Conservation (phyloP, 2,113 vertebrate species). For the Cyanoderma ruficeps region DNA sequence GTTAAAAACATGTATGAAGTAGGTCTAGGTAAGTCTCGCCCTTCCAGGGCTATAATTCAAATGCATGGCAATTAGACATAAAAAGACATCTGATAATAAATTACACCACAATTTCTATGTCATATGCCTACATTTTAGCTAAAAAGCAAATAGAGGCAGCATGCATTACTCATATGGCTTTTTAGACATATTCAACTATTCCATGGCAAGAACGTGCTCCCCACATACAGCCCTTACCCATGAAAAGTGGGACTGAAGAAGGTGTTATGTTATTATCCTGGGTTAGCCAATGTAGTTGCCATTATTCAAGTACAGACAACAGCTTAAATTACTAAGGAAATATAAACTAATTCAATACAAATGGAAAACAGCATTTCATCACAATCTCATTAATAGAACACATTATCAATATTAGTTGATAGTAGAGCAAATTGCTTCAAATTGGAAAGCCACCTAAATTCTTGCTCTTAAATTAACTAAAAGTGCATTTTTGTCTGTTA, state of each 20-base stretch:
- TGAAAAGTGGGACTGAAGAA: background rate
- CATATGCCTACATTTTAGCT: background rate
- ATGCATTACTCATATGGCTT: background rate
- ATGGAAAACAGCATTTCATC: background rate
- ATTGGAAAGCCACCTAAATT: background rate
- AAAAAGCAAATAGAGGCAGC: background rate
- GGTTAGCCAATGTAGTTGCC: background rate
- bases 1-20: background rate
- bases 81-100: background rate
- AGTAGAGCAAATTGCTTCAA: background rate
- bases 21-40: background rate
- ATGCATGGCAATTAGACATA: background rate
- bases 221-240: background rate
- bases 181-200: background rate
- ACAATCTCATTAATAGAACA: background rate
- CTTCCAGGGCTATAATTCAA: background rate
- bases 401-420: background rate
- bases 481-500: background rate
- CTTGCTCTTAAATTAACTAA: background rate
- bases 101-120: background rate
- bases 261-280: background rate
- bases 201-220: background rate
- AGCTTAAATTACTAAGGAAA: background rate
- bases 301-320: background rate
- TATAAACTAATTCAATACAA: background rate